Evolutionary conservation across 1,140 invertebrate genomes (phyloP).

Genomic region (Asbolus verrucosus): DNA sequence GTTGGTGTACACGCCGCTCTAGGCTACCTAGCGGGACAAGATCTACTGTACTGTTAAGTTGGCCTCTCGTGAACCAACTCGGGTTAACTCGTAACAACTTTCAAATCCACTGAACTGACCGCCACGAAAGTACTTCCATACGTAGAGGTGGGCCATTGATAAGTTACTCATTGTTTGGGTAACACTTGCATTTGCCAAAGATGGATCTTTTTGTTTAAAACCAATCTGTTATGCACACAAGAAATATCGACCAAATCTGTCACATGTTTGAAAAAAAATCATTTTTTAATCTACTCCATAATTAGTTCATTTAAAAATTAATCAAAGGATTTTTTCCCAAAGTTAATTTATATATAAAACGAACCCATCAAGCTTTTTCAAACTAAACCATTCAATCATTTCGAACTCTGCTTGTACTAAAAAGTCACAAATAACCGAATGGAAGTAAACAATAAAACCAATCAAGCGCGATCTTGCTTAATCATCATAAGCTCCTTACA

Average conservation of each 20-base stretch:
- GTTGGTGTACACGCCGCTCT: slow-evolving; percentile 27
- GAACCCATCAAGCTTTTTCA: not conserved
- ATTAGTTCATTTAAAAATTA: too few species aligned
- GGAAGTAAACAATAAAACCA: not conserved
- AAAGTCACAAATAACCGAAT: not conserved
- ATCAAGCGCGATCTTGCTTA: not conserved
- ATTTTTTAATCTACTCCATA: too few species aligned
- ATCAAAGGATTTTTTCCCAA: too few species aligned
- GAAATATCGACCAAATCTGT: too few species aligned
- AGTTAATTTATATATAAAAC: too few species aligned
- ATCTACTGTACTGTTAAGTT: slow-evolving; percentile 45
- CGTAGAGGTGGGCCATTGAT: slow-evolving; percentile 43
- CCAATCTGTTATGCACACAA: not conserved
- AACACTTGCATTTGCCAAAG: not conserved
- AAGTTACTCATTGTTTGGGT: slow-evolving; percentile 36
- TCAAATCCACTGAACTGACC: slow-evolving; percentile 44
- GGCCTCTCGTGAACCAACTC: slow-evolving; percentile 41
- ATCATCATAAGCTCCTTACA: not conserved
- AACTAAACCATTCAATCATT: not conserved
- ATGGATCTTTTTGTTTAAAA: not conserved
- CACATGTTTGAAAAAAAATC: too few species aligned
- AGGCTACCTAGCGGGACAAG: slow-evolving; percentile 42
- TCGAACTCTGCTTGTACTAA: not conserved
- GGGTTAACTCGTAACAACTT: slow-evolving; percentile 41
- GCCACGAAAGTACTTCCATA: slow-evolving; percentile 38